phyloP scores from a whole-genome alignment of 64 coral and sea anemone genomes.

The Montipora capricornis region DNA sequence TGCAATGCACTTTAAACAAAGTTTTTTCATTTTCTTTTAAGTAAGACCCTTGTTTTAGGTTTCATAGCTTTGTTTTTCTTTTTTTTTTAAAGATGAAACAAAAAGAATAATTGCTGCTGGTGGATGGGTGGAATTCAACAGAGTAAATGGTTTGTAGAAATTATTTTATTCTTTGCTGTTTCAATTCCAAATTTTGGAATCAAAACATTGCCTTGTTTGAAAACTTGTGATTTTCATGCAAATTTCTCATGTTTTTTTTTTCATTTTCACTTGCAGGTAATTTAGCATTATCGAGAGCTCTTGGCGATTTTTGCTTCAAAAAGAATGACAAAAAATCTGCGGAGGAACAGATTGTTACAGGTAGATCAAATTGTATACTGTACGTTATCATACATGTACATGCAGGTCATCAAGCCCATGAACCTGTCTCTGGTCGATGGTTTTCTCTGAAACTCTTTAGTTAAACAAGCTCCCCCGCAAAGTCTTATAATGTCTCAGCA shows the following conservation, averaged over 20 bases:
- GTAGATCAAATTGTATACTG: constrained; percentile 12
- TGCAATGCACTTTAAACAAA: too few species aligned
- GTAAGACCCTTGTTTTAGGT: too few species aligned
- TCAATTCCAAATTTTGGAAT: too few species aligned
- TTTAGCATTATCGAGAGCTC: constrained; percentile 93
- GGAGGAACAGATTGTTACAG: constrained; percentile 99
- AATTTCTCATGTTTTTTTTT: neutral
- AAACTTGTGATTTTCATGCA: neutral
- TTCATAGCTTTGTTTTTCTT: neutral
- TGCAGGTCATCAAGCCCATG: too few species aligned
- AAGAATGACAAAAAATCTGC: constrained; percentile 96
- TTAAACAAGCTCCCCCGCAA: too few species aligned
- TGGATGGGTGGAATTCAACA: constrained; percentile 99
- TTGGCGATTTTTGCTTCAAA: constrained; percentile 99
- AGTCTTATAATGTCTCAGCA: too few species aligned
- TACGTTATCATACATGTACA: too few species aligned
- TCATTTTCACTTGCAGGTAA: constrained; percentile 72
- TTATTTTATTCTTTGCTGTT: neutral
- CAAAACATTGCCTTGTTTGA: neutral
- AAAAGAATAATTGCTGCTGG: constrained; percentile 99
- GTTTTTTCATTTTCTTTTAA: too few species aligned
- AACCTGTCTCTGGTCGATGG: too few species aligned
- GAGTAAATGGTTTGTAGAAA: constrained; percentile 84
- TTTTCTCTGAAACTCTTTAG: too few species aligned
- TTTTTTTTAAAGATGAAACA: constrained; percentile 89